Evolutionary conservation across 2,797 vertebrate genomes (phyloP), one percentile per base, ranked within the genome.

Genomic region (Neopelma chrysocephalum): DNA sequence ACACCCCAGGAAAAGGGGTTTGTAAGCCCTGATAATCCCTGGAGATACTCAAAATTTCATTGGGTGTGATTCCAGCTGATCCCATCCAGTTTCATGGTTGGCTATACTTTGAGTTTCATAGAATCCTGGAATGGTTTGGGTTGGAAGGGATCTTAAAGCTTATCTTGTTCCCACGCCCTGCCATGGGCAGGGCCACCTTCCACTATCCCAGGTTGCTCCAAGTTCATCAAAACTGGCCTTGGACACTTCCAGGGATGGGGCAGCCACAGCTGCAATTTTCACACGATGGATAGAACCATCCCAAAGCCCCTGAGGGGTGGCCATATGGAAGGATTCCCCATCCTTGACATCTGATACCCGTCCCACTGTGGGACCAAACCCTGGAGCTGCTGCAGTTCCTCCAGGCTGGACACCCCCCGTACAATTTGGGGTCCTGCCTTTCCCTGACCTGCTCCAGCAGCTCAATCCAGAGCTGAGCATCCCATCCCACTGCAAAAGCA

Each of bases 401-500:
- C 42, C 50, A 6, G 27, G n/a, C 26, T 42, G 70, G 61, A 47
- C 6, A 7, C 15, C n/a, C 29, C 38, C 10, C 2, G 1, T 9
- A 21, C 19, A 12, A 18, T 77, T 10, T 0, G 6, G 29, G 40
- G 4, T 53, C 64, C 80, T 69, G 76, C 76, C 36, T 11, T 4
- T 29, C 7, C 58, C 66, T 4, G 5, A 1, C 13, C n/a, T 17
- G 16, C 47, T n/a, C 29, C 0, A 0, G 45, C 29, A 43, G 54
- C n/a, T 0, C 0, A 45, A 54, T 12, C 34, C 43, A 0, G 0
- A 56, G 23, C 6, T 0, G 4, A 77, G 26, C 38, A 34, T 34
- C 51, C 43, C 73, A 42, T 5, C 19, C 25, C 26, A 12, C 57
- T 60, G 57, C 57, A 38, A 9, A 27, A 27, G 57, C 58, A 60